phyloP scores from a whole-genome alignment of 2,888 invertebrate genomes.

The Harpalus rubripes region DNA sequence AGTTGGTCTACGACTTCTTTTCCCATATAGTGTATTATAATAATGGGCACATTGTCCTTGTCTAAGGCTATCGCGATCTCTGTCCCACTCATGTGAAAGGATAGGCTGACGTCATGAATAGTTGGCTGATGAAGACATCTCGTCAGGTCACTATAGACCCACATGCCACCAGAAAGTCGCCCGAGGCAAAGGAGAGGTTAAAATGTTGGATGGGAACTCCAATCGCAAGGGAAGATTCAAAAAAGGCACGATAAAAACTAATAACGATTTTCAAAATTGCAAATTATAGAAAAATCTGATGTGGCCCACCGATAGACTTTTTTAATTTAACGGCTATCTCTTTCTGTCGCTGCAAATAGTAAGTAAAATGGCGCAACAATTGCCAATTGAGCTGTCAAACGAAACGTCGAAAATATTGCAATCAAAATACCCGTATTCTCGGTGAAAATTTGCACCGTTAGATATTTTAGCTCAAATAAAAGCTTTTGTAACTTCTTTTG shows the following conservation, averaged over 20 bases:
- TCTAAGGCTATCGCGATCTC: constrained; percentile 27
- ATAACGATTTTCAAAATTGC: no score
- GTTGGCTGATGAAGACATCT: constrained; percentile 67
- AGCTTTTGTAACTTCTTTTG: no score
- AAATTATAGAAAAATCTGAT: no score
- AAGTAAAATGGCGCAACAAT: no score
- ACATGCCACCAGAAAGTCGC: constrained; percentile 62
- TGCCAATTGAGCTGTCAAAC: no score
- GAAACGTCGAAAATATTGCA: no score
- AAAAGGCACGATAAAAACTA: background rate
- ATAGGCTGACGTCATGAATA: constrained; percentile 66
- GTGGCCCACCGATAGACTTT: no score
- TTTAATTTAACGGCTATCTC: no score
- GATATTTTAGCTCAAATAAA: no score
- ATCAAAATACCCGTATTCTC: no score
- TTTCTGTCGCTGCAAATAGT: no score
- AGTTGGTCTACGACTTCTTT: constrained; percentile 47
- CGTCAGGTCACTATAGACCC: constrained; percentile 59
- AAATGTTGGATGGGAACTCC: constrained; percentile 13
- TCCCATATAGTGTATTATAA: constrained; percentile 61
- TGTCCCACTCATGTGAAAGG: constrained; percentile 18
- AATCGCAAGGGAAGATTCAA: background rate
- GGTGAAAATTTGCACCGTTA: no score
- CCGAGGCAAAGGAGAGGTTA: constrained; percentile 32
- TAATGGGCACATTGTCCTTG: constrained; percentile 52